Evolutionary conservation across 1,140 invertebrate genomes (phyloP).

Genomic region (Xylocopa sonorina): DNA sequence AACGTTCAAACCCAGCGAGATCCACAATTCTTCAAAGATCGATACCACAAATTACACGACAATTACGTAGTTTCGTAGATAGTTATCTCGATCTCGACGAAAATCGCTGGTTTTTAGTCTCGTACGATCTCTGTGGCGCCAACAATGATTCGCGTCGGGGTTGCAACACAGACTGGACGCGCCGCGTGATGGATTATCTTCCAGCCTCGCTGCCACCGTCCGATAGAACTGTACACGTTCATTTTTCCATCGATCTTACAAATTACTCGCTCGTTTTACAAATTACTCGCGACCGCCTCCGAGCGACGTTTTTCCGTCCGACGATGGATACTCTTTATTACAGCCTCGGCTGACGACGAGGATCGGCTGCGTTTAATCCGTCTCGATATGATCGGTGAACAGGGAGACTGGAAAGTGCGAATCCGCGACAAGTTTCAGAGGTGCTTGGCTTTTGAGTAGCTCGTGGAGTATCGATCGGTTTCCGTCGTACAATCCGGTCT

Average conservation of each 20-base stretch:
- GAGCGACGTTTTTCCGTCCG: not conserved
- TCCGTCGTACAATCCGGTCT: too few relatives aligned
- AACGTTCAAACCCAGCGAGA: not conserved
- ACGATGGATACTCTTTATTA: not conserved
- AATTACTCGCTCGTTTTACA: slow-evolving; percentile 5
- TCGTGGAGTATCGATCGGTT: too few relatives aligned
- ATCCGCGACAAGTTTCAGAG: too few relatives aligned
- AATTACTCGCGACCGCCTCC: not conserved
- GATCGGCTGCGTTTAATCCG: slow-evolving; percentile 8
- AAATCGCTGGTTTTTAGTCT: not conserved
- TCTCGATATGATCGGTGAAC: not conserved
- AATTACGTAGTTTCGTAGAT: slow-evolving; percentile 22
- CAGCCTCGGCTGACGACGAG: not conserved
- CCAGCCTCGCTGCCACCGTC: not conserved
- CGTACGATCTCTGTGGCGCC: not conserved
- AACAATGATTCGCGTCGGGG: not conserved
- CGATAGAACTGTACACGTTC: not conserved
- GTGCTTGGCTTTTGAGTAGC: too few relatives aligned
- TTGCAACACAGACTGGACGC: not conserved
- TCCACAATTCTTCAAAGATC: slow-evolving; percentile 2
- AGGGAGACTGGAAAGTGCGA: too few relatives aligned
- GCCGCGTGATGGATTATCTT: slow-evolving; percentile 7
- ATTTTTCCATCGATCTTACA: not conserved
- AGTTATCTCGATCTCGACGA: slow-evolving; percentile 18
- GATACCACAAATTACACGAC: not conserved